Conservation (phyloP, 2,888 invertebrate species). For the Cremastinae sp. region DNA sequence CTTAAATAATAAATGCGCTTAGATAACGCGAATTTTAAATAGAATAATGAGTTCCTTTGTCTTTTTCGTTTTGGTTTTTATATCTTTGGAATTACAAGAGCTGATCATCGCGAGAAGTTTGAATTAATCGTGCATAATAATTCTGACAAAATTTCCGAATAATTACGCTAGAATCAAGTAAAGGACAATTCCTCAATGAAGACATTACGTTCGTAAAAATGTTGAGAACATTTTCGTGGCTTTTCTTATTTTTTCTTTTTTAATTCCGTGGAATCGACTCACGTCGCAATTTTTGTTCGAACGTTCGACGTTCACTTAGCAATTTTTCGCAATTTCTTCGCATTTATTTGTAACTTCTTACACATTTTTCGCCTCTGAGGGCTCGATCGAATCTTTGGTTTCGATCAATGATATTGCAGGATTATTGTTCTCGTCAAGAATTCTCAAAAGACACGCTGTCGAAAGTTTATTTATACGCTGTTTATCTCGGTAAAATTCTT, state of each 20-base stretch:
- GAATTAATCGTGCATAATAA: slow-evolving; percentile 21
- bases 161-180: slow-evolving; percentile 40
- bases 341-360: too few relatives aligned
- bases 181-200: slow-evolving; percentile 57
- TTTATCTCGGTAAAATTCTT: slow-evolving; percentile 72
- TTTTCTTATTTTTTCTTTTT: slow-evolving; percentile 3
- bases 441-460: not conserved
- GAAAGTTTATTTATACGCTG: slow-evolving; percentile 69
- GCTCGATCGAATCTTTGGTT: not conserved
- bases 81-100: slow-evolving; percentile 14
- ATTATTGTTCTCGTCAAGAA: slow-evolving; percentile 25
- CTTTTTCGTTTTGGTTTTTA: not conserved
- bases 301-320: not conserved
- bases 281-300: not conserved
- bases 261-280: not conserved
- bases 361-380: not conserved
- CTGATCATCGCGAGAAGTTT: slow-evolving; percentile 10
- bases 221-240: slow-evolving; percentile 28
- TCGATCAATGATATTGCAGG: slow-evolving; percentile 2
- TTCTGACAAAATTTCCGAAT: slow-evolving; percentile 33
- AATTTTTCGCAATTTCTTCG: not conserved
- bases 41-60: slow-evolving; percentile 29
- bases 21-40: slow-evolving; percentile 13
- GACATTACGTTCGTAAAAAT: slow-evolving; percentile 51
- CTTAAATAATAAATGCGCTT: slow-evolving; percentile 32